These are phyloP conservation scores for Struthio camelus DNA, from an alignment of 2,113 vertebrate species.

Conservation along the genomic window DNA sequence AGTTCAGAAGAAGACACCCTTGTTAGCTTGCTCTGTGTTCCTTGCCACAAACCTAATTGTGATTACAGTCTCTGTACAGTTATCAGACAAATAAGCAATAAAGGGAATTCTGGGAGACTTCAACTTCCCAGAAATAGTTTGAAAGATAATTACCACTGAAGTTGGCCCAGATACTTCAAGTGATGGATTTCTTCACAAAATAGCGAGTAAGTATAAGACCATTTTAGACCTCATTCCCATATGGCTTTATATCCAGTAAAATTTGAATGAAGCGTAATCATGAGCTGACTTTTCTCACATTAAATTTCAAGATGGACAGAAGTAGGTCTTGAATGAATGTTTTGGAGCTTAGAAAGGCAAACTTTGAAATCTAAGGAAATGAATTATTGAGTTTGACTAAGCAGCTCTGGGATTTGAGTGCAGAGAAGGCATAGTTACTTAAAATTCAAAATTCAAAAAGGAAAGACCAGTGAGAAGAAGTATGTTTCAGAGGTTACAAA, in stretches of 20 bases:
- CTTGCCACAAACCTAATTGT: neutral
- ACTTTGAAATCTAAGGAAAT: constrained; percentile 45
- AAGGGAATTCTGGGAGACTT: neutral
- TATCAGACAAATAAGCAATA: neutral
- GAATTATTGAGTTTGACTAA: constrained; percentile 57
- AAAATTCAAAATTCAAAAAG: constrained; percentile 53
- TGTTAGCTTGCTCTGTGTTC: neutral
- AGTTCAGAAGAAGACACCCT: neutral
- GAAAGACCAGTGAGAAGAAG: neutral
- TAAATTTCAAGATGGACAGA: neutral
- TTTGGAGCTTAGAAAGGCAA: constrained; percentile 9
- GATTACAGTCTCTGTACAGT: neutral
- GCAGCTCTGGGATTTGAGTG: neutral
- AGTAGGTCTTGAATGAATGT: constrained; percentile 38
- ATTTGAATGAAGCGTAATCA: neutral
- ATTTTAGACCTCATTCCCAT: neutral
- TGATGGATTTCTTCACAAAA: neutral
- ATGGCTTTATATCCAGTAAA: neutral
- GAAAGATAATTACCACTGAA: neutral
- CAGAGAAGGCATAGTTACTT: neutral
- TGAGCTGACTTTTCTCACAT: neutral
- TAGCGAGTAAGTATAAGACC: neutral
- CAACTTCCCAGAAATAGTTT: neutral
- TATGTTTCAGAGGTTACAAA: neutral
- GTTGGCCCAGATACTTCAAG: neutral